phyloP scores from a whole-genome alignment of 2,113 vertebrate genomes.

The Alces alces region DNA sequence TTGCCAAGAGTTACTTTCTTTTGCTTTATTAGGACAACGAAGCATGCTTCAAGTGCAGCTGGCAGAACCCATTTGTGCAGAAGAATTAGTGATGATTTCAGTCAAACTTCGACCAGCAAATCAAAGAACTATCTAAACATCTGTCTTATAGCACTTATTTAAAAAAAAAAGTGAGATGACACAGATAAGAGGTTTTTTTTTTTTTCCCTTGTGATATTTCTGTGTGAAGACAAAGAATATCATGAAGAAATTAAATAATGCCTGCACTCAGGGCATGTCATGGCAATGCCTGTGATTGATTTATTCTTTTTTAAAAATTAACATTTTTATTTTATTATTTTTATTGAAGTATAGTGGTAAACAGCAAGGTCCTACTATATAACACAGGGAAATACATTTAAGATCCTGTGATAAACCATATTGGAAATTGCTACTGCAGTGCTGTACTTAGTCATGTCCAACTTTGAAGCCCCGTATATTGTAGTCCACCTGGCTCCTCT shows the following conservation, averaged over 20 bases:
- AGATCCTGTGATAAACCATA: not conserved
- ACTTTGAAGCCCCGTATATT: not conserved
- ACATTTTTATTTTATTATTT: not conserved
- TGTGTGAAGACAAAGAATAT: not conserved
- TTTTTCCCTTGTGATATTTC: not conserved
- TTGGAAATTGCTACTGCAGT: not conserved
- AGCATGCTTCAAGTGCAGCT: not conserved
- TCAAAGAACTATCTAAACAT: conserved; percentile 7
- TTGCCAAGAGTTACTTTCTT: conserved; percentile 9
- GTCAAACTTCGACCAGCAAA: not conserved
- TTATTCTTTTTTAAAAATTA: not conserved
- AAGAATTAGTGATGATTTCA: conserved; percentile 23
- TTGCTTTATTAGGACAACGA: not conserved
- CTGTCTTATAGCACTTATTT: not conserved
- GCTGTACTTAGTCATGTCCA: not conserved
- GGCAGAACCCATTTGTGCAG: not conserved
- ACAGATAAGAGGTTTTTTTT: not conserved
- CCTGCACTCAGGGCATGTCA: not conserved
- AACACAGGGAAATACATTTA: not conserved
- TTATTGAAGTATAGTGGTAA: not conserved
- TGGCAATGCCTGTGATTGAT: not conserved
- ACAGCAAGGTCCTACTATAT: not conserved
- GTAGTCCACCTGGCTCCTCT: not conserved
- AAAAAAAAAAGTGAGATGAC: not conserved
- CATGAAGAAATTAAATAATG: not conserved